Evolutionary conservation across 2,888 invertebrate species (phyloP), one percentile per base, ranked within the genome.

Genomic region (Bombylius discolor): DNA sequence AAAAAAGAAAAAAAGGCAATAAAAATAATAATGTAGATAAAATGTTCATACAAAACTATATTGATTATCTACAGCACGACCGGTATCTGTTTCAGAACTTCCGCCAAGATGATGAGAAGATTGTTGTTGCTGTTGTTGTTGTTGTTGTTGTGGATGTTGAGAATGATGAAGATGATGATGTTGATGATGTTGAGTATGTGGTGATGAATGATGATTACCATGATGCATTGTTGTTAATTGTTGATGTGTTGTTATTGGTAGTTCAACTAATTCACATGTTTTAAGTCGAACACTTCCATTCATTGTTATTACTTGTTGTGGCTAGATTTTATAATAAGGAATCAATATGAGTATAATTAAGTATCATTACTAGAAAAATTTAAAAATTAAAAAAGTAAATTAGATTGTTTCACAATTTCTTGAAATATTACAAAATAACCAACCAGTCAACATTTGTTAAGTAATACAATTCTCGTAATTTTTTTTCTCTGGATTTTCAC

Each of bases 41-140:
- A 8, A 8, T 36, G 6, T 36, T 75, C 76, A 83, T 60, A 84
- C 83, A 72, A 83, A 86, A 68, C 84, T 85, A 74, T 91, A 91
- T 62, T 87, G 89, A 74, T 91, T 91, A 71, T 90, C 90, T 14
- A 90, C 81, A 33, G 90, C 90, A 56, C 89, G 69, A 31, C 71
- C 72, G 39, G 64, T 65, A 58, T 66, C 67, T 48, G 62, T 60
- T 36, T 64, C 62, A 13, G 53, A 45, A 14, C 51, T 53, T 42
- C 54, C 54, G 34, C 66, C 54, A 50, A 59, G 61, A 52, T 61
- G 56, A 55, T 60, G 57, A n/a, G n/a, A n/a, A n/a, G n/a, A n/a
- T 47, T 60, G 61, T 34, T 48, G 60, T 52, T 46, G 56, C n/a
- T n/a, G 56, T 56, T 60, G 57, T 47, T 60, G 61, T 34, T 48